phyloP scores from a whole-genome alignment of 92 coral and sea anemone species.

The Umimayanthus kanabou region DNA sequence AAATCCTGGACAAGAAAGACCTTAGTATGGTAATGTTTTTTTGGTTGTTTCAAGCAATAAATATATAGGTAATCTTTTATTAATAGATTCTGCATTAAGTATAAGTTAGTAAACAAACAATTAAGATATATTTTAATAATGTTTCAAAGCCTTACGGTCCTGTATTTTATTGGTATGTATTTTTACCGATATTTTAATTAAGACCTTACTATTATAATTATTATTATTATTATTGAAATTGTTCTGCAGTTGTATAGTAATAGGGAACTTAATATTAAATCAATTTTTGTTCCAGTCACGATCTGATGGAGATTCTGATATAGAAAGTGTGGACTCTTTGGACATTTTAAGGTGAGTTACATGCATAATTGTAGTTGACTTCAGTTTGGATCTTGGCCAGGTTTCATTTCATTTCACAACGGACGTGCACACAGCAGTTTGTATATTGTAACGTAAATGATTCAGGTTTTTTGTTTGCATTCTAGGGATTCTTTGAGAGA shows the following conservation, averaged over 20 bases:
- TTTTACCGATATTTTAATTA: no score
- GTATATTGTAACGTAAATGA: neutral
- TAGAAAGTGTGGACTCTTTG: constrained; percentile 91
- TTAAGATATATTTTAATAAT: no score
- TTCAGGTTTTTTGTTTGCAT: neutral
- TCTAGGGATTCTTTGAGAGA: constrained; percentile 93
- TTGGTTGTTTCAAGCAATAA: neutral
- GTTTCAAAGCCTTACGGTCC: no score
- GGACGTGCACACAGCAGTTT: neutral
- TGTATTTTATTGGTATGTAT: no score
- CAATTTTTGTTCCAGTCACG: constrained; percentile 40
- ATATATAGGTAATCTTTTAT: no score
- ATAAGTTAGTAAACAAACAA: no score
- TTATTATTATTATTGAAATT: neutral
- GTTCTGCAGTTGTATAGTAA: neutral
- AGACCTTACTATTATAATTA: no score
- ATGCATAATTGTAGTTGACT: neutral
- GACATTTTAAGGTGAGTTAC: constrained; percentile 73
- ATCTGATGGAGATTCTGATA: constrained; percentile 81
- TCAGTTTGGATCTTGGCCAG: no score
- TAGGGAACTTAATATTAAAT: neutral
- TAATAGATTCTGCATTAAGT: no score
- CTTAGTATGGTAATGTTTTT: constrained; percentile 20
- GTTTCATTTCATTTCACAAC: neutral
- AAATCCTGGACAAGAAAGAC: constrained; percentile 70